phyloP scores from a whole-genome alignment of 2,113 vertebrate species.

The Bubo scandiacus region DNA sequence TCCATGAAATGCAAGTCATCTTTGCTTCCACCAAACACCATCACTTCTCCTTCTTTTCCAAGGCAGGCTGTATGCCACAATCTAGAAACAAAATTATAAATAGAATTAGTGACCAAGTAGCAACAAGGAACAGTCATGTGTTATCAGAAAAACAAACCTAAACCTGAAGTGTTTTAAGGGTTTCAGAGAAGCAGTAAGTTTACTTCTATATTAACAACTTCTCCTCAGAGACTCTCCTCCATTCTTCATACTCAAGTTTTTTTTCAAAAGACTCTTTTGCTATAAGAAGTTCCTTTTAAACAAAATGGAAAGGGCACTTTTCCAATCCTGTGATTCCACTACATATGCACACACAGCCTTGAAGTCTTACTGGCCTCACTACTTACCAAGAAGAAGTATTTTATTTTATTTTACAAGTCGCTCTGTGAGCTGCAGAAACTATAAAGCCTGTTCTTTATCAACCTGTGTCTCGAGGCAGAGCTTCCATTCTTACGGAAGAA shows the following conservation, averaged over 20 bases:
- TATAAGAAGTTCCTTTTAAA: not conserved
- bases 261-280: not conserved
- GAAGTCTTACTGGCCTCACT: not conserved
- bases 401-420: not conserved
- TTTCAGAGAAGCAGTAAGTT: not conserved
- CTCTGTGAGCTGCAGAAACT: not conserved
- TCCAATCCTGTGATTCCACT: not conserved
- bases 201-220: not conserved
- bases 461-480: not conserved
- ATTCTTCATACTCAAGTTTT: not conserved
- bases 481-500: not conserved
- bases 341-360: not conserved
- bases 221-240: not conserved
- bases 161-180: not conserved
- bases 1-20: slow-evolving; percentile 91
- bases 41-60: slow-evolving; percentile 88
- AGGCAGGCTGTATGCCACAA: slow-evolving; percentile 92
- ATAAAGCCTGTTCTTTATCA: not conserved
- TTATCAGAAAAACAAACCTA: not conserved
- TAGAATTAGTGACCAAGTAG: not conserved
- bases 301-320: not conserved
- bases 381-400: not conserved
- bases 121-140: not conserved
- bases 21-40: slow-evolving; percentile 96
- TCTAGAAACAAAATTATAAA: slow-evolving; percentile 56